Evolutionary conservation across 35 echinoderm and acorn worm genomes (phyloP).

Genomic region (Apostichopus californicus): DNA sequence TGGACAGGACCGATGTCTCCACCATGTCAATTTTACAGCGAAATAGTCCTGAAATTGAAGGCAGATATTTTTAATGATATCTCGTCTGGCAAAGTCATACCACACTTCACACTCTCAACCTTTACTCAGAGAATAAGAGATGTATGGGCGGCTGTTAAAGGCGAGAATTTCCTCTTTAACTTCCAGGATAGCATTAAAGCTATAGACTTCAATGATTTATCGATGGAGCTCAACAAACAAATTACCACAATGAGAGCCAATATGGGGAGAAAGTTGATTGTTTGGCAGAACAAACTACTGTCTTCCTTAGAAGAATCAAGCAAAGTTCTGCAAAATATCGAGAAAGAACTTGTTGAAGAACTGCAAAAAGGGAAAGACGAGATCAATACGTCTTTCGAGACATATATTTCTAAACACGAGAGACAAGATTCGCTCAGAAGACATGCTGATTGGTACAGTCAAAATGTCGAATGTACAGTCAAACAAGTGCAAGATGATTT

Average conservation of each 20-base stretch:
- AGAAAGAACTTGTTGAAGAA: too few species aligned
- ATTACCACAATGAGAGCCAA: neutral
- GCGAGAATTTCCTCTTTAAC: slow-evolving; percentile 36
- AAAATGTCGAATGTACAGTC: neutral
- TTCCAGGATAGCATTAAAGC: slow-evolving; percentile 40
- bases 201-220: slow-evolving; percentile 16
- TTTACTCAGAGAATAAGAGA: slow-evolving; percentile 14
- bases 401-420: neutral
- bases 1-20: slow-evolving; percentile 38
- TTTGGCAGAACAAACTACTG: neutral
- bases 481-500: neutral
- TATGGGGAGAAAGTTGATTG: neutral
- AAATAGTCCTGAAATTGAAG: slow-evolving; percentile 1
- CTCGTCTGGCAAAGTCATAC: neutral
- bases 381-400: neutral
- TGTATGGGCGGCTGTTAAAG: slow-evolving; percentile 28
- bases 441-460: neutral
- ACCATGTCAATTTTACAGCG: neutral
- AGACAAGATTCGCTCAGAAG: neutral
- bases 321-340: too few species aligned
- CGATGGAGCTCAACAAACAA: neutral
- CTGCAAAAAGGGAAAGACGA: too few species aligned
- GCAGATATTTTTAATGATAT: neutral
- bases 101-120: neutral
- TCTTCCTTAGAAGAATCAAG: neutral